These are phyloP conservation scores for Drosophila jambulina DNA, from an alignment of 1,140 invertebrate species.

Conservation along the genomic window DNA sequence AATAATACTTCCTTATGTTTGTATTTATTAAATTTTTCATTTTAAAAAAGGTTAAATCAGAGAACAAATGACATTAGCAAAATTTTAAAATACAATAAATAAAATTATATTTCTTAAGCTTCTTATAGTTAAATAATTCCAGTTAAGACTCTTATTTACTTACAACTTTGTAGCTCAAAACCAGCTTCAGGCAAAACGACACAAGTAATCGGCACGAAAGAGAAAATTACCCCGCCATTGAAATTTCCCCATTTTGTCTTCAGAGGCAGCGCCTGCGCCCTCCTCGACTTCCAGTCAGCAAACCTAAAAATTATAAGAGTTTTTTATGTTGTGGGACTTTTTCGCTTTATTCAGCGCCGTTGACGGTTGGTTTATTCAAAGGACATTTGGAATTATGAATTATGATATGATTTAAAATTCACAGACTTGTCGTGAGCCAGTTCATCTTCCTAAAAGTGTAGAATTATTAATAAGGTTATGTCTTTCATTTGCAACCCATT, in stretches of 20 bases:
- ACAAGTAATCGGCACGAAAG: conserved; percentile 17
- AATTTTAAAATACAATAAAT: not conserved
- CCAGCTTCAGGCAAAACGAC: conserved; percentile 18
- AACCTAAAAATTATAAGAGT: conserved; percentile 63
- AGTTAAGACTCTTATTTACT: conserved; percentile 29
- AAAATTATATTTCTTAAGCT: conserved; percentile 4
- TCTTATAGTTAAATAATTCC: conserved; percentile 9
- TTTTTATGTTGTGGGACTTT: conserved; percentile 32
- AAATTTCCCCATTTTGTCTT: conserved; percentile 29
- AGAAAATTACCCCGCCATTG: conserved; percentile 40
- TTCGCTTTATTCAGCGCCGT: conserved; percentile 71
- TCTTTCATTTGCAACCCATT: not conserved
- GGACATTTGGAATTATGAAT: conserved; percentile 18
- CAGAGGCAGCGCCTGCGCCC: conserved; percentile 41
- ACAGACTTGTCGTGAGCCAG: not conserved
- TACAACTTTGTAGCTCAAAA: conserved; percentile 21
- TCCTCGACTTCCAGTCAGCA: conserved; percentile 42
- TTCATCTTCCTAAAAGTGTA: not conserved
- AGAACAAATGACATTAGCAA: not conserved
- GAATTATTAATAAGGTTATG: too few species aligned
- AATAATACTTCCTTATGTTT: not conserved
- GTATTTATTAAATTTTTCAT: not conserved
- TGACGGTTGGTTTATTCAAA: conserved; percentile 28
- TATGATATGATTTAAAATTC: conserved; percentile 1
- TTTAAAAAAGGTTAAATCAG: too few species aligned